Evolutionary conservation across 2,888 invertebrate species (phyloP).

Genomic region (Ischnura elegans): DNA sequence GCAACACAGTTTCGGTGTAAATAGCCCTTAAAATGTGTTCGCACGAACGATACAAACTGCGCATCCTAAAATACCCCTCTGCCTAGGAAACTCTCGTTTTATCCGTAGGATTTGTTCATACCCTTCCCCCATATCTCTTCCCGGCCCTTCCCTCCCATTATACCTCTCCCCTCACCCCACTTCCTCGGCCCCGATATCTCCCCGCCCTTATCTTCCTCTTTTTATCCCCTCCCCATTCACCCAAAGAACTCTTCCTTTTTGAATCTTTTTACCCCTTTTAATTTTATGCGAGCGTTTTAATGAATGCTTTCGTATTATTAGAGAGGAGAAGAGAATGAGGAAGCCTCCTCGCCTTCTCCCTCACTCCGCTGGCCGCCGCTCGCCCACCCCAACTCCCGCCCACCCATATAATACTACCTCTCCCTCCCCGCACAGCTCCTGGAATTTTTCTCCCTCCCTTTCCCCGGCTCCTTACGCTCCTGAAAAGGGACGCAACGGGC

Average conservation of each 20-base stretch:
- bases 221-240: background rate
- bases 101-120: constrained; percentile 37
- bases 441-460: background rate
- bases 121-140: background rate
- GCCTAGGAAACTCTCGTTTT: background rate
- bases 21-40: too few species aligned
- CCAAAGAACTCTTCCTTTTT: background rate
- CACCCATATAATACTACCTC: background rate
- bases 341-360: background rate
- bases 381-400: background rate
- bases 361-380: background rate
- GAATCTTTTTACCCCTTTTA: constrained; percentile 11
- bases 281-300: constrained; percentile 49
- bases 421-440: background rate
- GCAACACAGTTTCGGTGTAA: too few species aligned
- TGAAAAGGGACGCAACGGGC: background rate
- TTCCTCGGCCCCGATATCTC: background rate
- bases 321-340: constrained; percentile 30
- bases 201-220: constrained; percentile 6
- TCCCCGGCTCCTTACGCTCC: background rate
- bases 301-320: constrained; percentile 58
- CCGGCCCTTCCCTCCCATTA: background rate
- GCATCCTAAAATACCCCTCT: background rate
- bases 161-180: background rate
- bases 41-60: background rate